A percentile compares a stretch with the other conserved stretches of the same genome.
These are phyloP conservation scores for Cataglyphis hispanica DNA, from an alignment of 1,140 invertebrate genomes.

Conservation along the genomic window DNA sequence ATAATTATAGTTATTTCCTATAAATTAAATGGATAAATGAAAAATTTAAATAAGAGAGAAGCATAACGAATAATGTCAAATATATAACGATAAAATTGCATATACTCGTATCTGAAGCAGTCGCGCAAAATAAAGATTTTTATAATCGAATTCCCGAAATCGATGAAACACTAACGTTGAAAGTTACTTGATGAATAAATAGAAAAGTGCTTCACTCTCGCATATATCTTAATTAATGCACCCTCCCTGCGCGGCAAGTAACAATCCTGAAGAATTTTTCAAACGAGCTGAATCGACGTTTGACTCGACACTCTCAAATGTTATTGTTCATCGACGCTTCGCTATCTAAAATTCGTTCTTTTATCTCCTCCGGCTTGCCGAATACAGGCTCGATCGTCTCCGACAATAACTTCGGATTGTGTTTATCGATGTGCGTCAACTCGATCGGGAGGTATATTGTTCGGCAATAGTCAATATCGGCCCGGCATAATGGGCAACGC, in stretches of 20 bases:
- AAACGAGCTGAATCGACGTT: constrained; percentile 69
- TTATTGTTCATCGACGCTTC: constrained; percentile 73
- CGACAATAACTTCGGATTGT: constrained; percentile 77
- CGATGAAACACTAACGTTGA: background rate
- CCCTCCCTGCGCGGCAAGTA: constrained; percentile 75
- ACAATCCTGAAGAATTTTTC: constrained; percentile 78
- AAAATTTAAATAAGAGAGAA: background rate
- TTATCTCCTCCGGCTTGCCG: constrained; percentile 71
- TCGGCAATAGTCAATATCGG: constrained; percentile 91
- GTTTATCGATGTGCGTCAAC: constrained; percentile 83
- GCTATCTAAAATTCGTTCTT: constrained; percentile 69
- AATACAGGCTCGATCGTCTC: constrained; percentile 69
- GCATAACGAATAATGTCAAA: background rate
- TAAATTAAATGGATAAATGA: constrained; percentile 10
- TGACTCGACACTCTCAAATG: constrained; percentile 79
- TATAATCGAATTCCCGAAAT: background rate
- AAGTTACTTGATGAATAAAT: constrained; percentile 5
- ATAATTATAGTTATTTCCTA: background rate
- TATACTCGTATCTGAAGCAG: background rate
- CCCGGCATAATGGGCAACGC: constrained; percentile 92
- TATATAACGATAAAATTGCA: background rate
- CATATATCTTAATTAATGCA: constrained; percentile 57
- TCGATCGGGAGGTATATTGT: constrained; percentile 91
- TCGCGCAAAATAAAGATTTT: constrained; percentile 6
- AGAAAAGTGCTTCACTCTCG: constrained; percentile 16